Base-by-base conservation (phyloP, 1,140 invertebrate genomes). In the Neodiprion lecontei region DNA sequence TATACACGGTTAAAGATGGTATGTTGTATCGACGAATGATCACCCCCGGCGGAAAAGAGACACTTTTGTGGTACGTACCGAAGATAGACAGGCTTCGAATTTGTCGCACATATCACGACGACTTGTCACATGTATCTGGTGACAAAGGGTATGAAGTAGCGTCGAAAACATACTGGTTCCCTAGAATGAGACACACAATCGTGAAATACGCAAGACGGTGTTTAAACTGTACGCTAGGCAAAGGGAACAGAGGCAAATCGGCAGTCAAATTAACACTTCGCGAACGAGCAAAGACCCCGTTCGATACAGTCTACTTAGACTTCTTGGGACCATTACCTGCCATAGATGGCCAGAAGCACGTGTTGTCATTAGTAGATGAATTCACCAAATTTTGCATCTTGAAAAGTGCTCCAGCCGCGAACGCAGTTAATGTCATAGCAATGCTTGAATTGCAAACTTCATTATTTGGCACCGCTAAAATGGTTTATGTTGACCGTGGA, bases 201-300 rank as follows among this genome's bases (percentile, higher is more conserved):
- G 17, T 17, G 17, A 17, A 17, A 17, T 17, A 17, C 17, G 17
- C 17, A 17, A 17, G 17, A 17, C 17, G 78, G 0, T 82, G 81
- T 75, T 66, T 83, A 7, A 70, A 81, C 10, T 82, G 79, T 69
- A 78, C 76, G 1, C 79, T 76, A 72, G 65, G 77, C 79, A 83
- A 73, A 76, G 78, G 78, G 68, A 74, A 67, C 53, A 17, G 28
- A 8, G 14, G 23, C 17, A 70, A 40, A 47, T 76, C 49, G 9
- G 80, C 83, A 50, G 78, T 69, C 9, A 77, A 78, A 23, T 61
- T 84, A 21, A 70, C 81, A 28, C 74, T 78, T 3, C 79, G 21
- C 12, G 65, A 11, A 10, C 9, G 68, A 40, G 9, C 9, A 4
- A 72, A 69, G 14, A 11, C 28, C 1, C 61, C 69, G 10, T 48